phyloP scores from a whole-genome alignment of 2,113 vertebrate species.

The Oncorhynchus clarkii region DNA sequence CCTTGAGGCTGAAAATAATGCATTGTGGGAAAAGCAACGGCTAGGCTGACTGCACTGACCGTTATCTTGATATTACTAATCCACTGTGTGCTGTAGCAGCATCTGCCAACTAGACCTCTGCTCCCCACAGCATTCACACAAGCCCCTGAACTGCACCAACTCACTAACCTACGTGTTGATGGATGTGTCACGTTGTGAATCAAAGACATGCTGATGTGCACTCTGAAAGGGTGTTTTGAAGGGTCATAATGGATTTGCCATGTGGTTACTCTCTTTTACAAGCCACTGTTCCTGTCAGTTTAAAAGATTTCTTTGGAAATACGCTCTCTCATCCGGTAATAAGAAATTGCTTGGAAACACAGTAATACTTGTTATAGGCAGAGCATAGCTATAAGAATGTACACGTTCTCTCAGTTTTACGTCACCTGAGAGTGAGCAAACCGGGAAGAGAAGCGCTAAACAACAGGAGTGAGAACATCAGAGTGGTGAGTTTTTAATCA shows the following conservation, averaged over 20 bases:
- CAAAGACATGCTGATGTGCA: neutral
- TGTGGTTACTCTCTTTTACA: neutral
- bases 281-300: neutral
- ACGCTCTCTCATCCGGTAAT: neutral
- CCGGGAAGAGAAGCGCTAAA: neutral
- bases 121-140: neutral
- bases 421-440: neutral
- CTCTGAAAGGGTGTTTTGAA: neutral
- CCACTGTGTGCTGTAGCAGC: neutral
- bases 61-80: neutral
- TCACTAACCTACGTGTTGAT: slow-evolving; percentile 8
- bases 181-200: slow-evolving; percentile 27
- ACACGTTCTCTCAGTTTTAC: neutral
- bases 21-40: neutral
- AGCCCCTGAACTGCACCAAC: neutral
- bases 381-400: neutral
- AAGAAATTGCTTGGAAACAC: neutral
- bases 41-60: neutral
- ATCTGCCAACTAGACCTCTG: neutral
- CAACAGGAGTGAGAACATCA: neutral
- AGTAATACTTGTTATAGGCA: neutral
- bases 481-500: no score
- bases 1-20: neutral
- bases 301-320: neutral
- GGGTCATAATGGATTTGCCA: neutral